Evolutionary conservation across 2,797 vertebrate species (phyloP), one percentile per base, ranked within the genome.

Genomic region (Dermochelys coriacea): DNA sequence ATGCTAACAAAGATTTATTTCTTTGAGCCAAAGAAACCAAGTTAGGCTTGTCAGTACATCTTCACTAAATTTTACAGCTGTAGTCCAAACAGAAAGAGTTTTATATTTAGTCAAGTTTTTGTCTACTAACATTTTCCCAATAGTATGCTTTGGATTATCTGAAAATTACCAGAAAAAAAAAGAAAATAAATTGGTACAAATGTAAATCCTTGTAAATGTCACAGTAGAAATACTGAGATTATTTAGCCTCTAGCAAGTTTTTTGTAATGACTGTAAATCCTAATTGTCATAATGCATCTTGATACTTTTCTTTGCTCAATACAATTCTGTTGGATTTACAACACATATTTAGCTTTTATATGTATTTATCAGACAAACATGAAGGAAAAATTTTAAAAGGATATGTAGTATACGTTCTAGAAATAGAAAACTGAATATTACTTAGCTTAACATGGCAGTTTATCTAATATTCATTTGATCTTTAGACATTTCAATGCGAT

Each of bases 391-490:
- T 94, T 85, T 19, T 84, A 87, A 91, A 93, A 37, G 5, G 6
- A 23, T 84, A 37, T 85, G 86, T 85, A 34, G 2, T 80, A 85
- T 82, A 92, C 57, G 74, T 93, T 41, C 57, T 77, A 95, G 85
- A 92, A 97, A 91, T 96, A 95, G 71, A 91, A 91, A 94, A 94
- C 74, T 78, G 61, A 96, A 74, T 88, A 54, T 25, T 83, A 4
- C 52, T 93, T 96, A 61, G 92, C 94, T 96, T 97, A 95, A 97
- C 93, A 91, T 88, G 93, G 85, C 95, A 94, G 64, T 82, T 95
- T 96, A 94, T 97, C 78, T 93, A 96, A 95, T 95, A 96, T 92
- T 94, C n/a, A 0, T 91, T 96, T 97, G 85, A 93, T 96, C 91
- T 95, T 96, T 95, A 89, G 84, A 85, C 81, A 96, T 96, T 95